A percentile compares a stretch with the other conserved stretches of the same genome.
phyloP scores from a whole-genome alignment of 2,797 vertebrate genomes.

The Cossypha dichroa region DNA sequence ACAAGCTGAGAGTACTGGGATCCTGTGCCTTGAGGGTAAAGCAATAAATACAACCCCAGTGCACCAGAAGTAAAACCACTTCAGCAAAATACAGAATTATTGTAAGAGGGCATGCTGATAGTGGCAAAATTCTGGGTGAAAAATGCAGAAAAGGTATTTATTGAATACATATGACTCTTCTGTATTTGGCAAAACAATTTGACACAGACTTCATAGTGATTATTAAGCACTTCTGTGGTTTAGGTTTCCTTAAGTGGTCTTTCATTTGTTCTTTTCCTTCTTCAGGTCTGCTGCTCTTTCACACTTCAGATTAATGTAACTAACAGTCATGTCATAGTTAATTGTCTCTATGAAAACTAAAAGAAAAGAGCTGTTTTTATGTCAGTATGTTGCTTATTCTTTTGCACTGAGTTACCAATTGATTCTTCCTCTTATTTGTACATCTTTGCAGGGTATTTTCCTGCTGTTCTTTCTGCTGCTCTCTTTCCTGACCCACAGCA shows the following conservation, averaged over 20 bases:
- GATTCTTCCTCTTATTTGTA: neutral
- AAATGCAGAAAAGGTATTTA: neutral
- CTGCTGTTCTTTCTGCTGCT: constrained; percentile 12
- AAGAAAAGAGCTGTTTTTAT: neutral
- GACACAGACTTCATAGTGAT: neutral
- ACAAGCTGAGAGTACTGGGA: neutral
- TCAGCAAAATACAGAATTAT: neutral
- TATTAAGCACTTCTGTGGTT: neutral
- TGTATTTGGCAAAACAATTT: neutral
- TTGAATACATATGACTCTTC: neutral
- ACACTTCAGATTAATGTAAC: neutral
- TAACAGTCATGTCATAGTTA: neutral
- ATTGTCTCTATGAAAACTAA: neutral
- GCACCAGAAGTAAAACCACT: neutral
- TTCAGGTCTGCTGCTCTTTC: neutral
- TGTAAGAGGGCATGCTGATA: neutral
- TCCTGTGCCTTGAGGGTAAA: neutral
- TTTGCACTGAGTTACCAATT: neutral
- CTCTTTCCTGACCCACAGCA: constrained; percentile 50
- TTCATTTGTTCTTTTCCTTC: neutral
- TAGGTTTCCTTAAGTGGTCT: neutral
- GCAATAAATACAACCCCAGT: neutral
- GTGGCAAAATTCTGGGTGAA: neutral
- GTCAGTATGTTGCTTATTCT: neutral
- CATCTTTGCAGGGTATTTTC: constrained; percentile 33